Conservation (phyloP, 2,113 vertebrate species). For the Corydoras sp. region DNA sequence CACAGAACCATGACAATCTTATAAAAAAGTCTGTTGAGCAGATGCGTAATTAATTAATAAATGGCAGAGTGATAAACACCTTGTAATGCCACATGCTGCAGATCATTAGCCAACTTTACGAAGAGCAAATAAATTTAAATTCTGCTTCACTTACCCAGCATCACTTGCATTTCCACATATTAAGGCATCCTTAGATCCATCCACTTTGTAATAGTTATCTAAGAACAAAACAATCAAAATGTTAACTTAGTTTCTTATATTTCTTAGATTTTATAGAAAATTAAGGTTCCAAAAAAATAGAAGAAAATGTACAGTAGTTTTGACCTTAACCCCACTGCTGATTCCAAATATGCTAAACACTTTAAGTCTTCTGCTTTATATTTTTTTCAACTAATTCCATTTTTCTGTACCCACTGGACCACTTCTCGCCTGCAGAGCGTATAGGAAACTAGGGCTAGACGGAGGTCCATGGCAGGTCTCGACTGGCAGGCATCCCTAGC, state of each 20-base stretch:
- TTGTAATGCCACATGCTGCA: not conserved
- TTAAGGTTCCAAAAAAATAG: no score
- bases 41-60: no score
- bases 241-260: no score
- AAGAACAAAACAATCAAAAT: constrained; percentile 47
- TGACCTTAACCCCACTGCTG: constrained; percentile 21
- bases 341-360: constrained; percentile 17
- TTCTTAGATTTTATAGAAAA: no score
- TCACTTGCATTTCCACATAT: constrained; percentile 89
- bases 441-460: constrained; percentile 22
- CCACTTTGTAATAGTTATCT: constrained; percentile 87
- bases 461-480: constrained; percentile 2
- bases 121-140: not conserved
- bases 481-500: constrained; percentile 32
- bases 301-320: constrained; percentile 22
- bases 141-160: constrained; percentile 80
- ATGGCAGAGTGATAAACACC: no score
- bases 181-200: constrained; percentile 82
- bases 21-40: no score
- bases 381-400: constrained; percentile 34
- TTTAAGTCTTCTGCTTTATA: constrained; percentile 30
- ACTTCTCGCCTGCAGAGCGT: constrained; percentile 28
- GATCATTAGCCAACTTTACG: not conserved
- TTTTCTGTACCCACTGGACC: constrained; percentile 32
- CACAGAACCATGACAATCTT: no score